Percentiles rank a stretch among this genome's conserved stretches.
Conservation (phyloP, 2,888 invertebrate genomes). For the Rhopalosiphum nymphaeae region DNA sequence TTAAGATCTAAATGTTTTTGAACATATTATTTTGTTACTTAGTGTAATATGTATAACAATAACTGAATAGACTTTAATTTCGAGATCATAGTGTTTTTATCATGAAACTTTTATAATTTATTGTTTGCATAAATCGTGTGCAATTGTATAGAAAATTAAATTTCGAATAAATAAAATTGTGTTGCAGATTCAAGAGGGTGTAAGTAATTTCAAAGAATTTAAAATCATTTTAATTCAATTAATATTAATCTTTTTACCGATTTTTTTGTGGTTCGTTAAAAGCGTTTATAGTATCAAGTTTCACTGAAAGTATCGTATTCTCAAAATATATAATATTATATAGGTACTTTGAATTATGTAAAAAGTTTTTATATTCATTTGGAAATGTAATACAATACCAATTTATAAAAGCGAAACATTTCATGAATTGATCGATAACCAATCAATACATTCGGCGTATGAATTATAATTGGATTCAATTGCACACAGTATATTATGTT, state of each 20-base stretch:
- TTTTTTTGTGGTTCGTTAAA: background rate
- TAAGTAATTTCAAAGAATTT: background rate
- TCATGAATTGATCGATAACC: slow-evolving; percentile 8
- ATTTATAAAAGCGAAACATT: background rate
- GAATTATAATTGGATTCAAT: slow-evolving; percentile 3
- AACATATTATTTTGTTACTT: background rate
- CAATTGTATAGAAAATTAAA: background rate
- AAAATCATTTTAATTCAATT: background rate
- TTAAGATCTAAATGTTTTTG: background rate
- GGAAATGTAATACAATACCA: slow-evolving; percentile 12
- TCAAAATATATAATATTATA: background rate
- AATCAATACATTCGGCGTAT: slow-evolving; percentile 5
- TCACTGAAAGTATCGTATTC: slow-evolving; percentile 33
- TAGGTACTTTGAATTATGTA: background rate
- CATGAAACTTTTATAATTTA: background rate
- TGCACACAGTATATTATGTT: background rate
- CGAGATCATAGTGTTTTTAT: background rate
- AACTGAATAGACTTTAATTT: background rate
- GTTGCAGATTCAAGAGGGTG: background rate
- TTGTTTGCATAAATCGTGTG: background rate
- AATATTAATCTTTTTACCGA: background rate
- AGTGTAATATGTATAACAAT: background rate
- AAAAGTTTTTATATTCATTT: background rate
- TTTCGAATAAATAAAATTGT: background rate
- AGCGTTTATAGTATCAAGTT: slow-evolving; percentile 2